Evolutionary conservation across 2,888 invertebrate species (phyloP).

Genomic region (Apamea anceps): DNA sequence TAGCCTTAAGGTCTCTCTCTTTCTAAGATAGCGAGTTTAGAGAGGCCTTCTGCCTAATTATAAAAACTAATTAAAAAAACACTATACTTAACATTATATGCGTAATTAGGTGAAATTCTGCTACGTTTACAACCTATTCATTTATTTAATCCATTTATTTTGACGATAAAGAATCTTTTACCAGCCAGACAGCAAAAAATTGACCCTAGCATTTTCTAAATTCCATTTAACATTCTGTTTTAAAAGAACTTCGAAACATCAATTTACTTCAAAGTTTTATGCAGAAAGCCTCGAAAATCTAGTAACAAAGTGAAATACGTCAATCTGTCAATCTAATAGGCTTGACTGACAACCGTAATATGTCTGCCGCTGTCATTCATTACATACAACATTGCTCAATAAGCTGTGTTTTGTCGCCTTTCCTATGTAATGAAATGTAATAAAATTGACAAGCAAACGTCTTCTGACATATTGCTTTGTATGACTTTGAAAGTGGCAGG

Average conservation of each 20-base stretch:
- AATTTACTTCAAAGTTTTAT: neutral
- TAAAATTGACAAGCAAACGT: slow-evolving; percentile 35
- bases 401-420: slow-evolving; percentile 23
- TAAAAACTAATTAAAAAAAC: no score
- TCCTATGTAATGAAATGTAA: slow-evolving; percentile 33
- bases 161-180: neutral
- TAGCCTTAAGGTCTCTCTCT: neutral
- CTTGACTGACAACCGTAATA: slow-evolving; percentile 24
- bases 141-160: neutral
- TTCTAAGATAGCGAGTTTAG: neutral
- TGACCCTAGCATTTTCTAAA: neutral
- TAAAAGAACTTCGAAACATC: neutral
- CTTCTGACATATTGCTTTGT: slow-evolving; percentile 17
- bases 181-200: neutral
- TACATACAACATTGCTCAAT: slow-evolving; percentile 18
- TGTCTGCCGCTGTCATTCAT: neutral
- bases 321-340: slow-evolving; percentile 21
- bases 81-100: neutral
- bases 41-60: neutral
- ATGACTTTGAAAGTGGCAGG: neutral
- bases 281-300: neutral
- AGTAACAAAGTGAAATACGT: slow-evolving; percentile 8
- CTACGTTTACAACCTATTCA: neutral
- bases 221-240: neutral
- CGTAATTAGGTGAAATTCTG: neutral